Percentiles rank a stretch among this genome's conserved stretches.
Evolutionary conservation across 92 coral and sea anemone genomes (phyloP).

Genomic region (Hydrozoanthus gracilis): DNA sequence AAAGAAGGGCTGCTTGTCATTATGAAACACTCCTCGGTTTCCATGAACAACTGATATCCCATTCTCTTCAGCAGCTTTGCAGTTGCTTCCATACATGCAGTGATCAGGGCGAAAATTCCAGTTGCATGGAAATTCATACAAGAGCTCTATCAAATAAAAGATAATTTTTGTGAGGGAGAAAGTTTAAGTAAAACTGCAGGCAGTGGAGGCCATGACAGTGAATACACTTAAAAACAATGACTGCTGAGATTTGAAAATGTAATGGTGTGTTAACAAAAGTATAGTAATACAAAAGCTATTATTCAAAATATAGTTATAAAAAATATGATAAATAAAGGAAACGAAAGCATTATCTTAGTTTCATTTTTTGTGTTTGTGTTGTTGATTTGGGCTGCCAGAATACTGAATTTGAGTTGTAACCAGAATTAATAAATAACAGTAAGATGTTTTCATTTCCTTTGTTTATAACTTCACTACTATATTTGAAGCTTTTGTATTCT

Average conservation of each 20-base stretch:
- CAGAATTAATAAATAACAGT: not conserved
- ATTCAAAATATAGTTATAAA: no score
- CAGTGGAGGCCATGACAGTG: not conserved
- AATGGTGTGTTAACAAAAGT: no score
- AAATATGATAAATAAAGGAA: no score
- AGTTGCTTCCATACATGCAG: constrained; percentile 94
- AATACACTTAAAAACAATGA: not conserved
- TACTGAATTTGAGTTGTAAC: not conserved
- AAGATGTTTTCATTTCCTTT: not conserved
- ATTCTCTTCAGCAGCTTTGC: constrained; percentile 68
- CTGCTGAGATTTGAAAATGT: not conserved
- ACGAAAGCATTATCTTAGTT: not conserved
- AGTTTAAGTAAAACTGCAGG: not conserved
- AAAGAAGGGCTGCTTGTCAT: constrained; percentile 75
- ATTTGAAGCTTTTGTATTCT: not conserved
- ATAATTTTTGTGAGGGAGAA: not conserved
- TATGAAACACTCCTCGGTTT: constrained; percentile 86
- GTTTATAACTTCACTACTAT: not conserved
- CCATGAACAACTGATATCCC: constrained; percentile 98
- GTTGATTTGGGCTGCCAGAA: not conserved
- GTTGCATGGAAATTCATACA: constrained; percentile 82
- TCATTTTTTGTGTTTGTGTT: not conserved
- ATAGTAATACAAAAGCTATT: no score
- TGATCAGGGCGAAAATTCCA: constrained; percentile 99
- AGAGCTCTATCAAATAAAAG: constrained; percentile 58